Base-by-base conservation (phyloP, 2,888 invertebrate genomes). In the Charanyca ferruginea region DNA sequence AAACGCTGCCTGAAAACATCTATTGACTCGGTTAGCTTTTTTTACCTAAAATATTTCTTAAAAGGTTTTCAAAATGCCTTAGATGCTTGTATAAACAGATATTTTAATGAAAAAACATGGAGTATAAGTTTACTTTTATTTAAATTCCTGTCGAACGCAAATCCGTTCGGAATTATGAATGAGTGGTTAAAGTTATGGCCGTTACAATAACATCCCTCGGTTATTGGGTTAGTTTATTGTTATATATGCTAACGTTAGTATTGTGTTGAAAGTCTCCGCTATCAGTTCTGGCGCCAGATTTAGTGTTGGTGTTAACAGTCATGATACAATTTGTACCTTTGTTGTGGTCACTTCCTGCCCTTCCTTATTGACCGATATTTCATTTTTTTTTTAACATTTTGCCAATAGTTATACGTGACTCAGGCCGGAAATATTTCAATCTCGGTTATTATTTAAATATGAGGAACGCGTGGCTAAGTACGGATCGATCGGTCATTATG, bases 141-240 rank as follows among this genome's bases (percentile, higher is more conserved):
- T 64, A 79, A 81, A 85, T 88, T 86, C 82, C 81, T 72, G 74
- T 74, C 64, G 66, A 73, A 80, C 71, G 82, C 83, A 86, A 80
- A 88, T 83, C 81, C 85, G 75, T 55, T 80, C 78, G 67, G 70
- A 83, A 75, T 85, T 87, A 87, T 90, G 90, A 90, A 90, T 90
- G 90, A 85, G 78, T 80, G 80, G 69, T 59, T 61, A 71, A 53
- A 81, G 66, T 63, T 73, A 77, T 65, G 70, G 80, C 75, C 58
- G 63, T 59, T 79, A 83, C 80, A 82, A 83, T 85, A 88, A 87
- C 85, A 84, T 80, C 77, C 71, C 55, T 70, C 57, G 80, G 87
- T 89, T 90, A 88, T 90, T 89, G 86, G 86, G 84, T 83, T 84
- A 84, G 84, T 87, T 87, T 86, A 90, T 87, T 88, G 87, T 38